Percentiles rank a stretch among this genome's conserved stretches.
These are phyloP conservation scores for Canis aureus DNA, from an alignment of 2,113 vertebrate genomes.

Conservation along the genomic window DNA sequence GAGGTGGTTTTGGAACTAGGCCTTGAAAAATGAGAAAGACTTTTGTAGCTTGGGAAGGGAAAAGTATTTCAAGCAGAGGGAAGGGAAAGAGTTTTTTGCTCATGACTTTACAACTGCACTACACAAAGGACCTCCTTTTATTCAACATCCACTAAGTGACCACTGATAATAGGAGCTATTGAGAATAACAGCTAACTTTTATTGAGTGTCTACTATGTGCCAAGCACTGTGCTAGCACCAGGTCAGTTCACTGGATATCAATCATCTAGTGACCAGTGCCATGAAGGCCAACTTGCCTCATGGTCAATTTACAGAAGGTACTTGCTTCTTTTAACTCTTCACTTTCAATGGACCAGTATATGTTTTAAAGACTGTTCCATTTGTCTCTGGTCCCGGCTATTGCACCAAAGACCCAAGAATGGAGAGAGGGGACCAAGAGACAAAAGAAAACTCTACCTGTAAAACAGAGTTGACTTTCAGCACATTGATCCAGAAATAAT, in stretches of 20 bases:
- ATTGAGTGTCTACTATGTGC: not conserved
- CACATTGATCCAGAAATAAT: not conserved
- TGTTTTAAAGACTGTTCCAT: not conserved
- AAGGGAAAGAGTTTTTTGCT: not conserved
- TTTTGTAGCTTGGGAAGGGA: not conserved
- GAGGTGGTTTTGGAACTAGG: not conserved
- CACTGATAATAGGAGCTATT: not conserved
- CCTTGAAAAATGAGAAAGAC: conserved; percentile 36
- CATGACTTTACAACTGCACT: not conserved
- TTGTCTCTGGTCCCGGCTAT: not conserved
- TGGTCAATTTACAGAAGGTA: not conserved
- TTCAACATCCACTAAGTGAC: not conserved
- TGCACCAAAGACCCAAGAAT: not conserved
- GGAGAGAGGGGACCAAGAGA: not conserved
- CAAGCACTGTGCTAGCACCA: not conserved
- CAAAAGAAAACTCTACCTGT: not conserved
- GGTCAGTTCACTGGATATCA: not conserved
- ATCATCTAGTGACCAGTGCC: not conserved
- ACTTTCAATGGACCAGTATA: not conserved
- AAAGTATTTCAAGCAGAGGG: conserved; percentile 1
- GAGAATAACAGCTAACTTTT: not conserved
- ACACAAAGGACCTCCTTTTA: not conserved
- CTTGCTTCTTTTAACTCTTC: not conserved
- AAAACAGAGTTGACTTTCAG: not conserved
- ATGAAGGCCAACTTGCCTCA: not conserved